These are phyloP conservation scores for Hyles vespertilio DNA, from an alignment of 1,140 invertebrate species.

Conservation along the genomic window DNA sequence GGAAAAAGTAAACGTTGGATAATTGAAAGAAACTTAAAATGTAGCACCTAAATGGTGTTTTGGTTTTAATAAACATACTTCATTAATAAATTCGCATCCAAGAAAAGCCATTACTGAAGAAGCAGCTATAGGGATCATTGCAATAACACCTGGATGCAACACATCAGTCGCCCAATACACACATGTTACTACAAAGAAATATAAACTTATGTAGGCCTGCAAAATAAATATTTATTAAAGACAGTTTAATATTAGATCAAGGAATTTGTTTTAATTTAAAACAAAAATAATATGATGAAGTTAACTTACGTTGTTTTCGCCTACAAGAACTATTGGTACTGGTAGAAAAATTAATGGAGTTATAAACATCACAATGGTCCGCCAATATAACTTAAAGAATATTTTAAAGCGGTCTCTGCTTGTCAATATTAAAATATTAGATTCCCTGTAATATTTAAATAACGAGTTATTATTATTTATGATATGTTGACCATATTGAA, in stretches of 20 bases:
- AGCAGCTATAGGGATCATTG: constrained; percentile 38
- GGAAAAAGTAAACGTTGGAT: constrained; percentile 7
- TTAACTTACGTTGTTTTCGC: constrained; percentile 41
- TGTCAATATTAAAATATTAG: constrained; percentile 40
- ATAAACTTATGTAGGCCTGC: constrained; percentile 75
- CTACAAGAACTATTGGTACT: constrained; percentile 38
- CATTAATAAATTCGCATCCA: constrained; percentile 15
- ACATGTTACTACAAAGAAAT: constrained; percentile 78
- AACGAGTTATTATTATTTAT: background rate
- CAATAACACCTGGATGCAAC: constrained; percentile 77
- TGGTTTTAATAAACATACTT: constrained; percentile 14
- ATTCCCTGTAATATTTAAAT: constrained; percentile 38
- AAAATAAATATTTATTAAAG: constrained; percentile 13
- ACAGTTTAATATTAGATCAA: background rate
- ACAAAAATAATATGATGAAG: background rate
- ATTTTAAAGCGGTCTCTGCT: constrained; percentile 29
- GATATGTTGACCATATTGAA: background rate
- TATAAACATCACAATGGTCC: constrained; percentile 28
- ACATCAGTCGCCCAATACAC: constrained; percentile 82
- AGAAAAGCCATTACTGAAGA: constrained; percentile 30
- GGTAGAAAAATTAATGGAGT: constrained; percentile 40
- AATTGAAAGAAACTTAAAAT: background rate
- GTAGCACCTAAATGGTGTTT: background rate
- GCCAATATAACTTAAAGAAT: constrained; percentile 42
- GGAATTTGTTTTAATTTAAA: background rate